These are phyloP conservation scores for Anoncus sp. DNA, from an alignment of 2,888 invertebrate genomes.

Conservation along the genomic window DNA sequence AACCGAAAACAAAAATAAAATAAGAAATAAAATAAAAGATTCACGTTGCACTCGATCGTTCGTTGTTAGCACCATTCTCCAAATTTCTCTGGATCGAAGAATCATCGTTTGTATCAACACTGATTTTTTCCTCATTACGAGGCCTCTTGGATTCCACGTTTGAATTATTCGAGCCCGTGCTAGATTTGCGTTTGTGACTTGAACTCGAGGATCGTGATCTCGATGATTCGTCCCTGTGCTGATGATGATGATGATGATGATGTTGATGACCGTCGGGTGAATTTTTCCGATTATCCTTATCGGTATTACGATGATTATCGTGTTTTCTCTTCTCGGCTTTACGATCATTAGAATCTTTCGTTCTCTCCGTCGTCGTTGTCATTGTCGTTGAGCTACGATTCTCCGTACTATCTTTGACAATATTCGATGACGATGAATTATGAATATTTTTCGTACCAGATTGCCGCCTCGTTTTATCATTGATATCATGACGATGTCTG, in stretches of 20 bases:
- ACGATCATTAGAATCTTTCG: slow-evolving; percentile 28
- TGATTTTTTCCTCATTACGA: slow-evolving; percentile 67
- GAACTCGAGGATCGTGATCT: slow-evolving; percentile 74
- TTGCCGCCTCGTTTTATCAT: slow-evolving; percentile 43
- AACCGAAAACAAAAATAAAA: slow-evolving; percentile 22
- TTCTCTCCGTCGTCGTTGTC: too few species aligned
- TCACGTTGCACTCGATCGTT: slow-evolving; percentile 57
- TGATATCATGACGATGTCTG: slow-evolving; percentile 60
- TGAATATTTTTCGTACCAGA: too few species aligned
- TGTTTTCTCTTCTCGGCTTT: slow-evolving; percentile 58
- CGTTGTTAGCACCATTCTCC: slow-evolving; percentile 50
- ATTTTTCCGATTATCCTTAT: slow-evolving; percentile 70
- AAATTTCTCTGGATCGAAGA: slow-evolving; percentile 31
- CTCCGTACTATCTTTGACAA: slow-evolving; percentile 28
- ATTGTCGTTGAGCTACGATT: slow-evolving; percentile 13
- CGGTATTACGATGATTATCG: slow-evolving; percentile 57
- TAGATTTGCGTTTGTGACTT: slow-evolving; percentile 77
- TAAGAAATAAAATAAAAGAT: slow-evolving; percentile 31
- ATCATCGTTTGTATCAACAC: not conserved
- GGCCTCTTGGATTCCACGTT: slow-evolving; percentile 74
- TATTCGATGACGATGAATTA: slow-evolving; percentile 19
- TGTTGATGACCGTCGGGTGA: slow-evolving; percentile 66
- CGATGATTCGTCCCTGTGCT: slow-evolving; percentile 65
- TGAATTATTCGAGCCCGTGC: slow-evolving; percentile 68
- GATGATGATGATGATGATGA: too few species aligned